A percentile compares a stretch with the other conserved stretches of the same genome.
Evolutionary conservation across 1,140 invertebrate genomes (phyloP).

Genomic region (Micrasema longulum): DNA sequence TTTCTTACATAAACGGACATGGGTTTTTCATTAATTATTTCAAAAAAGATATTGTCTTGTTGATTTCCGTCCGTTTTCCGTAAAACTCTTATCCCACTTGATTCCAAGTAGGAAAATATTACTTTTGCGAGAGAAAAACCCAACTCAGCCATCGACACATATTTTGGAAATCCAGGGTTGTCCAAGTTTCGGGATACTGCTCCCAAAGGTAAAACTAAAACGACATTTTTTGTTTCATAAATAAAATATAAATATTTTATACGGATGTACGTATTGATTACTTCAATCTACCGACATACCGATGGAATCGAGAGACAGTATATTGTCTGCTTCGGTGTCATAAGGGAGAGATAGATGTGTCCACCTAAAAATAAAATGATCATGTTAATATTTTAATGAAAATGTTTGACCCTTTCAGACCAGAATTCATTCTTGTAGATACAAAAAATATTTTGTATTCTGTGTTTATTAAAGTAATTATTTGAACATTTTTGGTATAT

Average conservation of each 20-base stretch:
- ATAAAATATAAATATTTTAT: no score
- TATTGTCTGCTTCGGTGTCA: background rate
- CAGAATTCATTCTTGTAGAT: no score
- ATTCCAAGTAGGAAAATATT: conserved; percentile 27
- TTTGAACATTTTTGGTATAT: no score
- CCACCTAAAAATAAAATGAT: conserved; percentile 26
- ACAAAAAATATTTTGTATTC: no score
- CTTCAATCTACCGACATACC: no score
- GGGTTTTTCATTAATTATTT: background rate
- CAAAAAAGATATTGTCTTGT: background rate
- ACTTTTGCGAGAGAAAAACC: conserved; percentile 37
- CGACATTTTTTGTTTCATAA: no score
- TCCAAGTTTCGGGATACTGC: background rate
- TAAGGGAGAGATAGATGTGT: conserved; percentile 27
- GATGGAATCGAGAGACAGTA: conserved; percentile 15
- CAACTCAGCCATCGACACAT: conserved; percentile 31
- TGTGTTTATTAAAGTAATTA: no score
- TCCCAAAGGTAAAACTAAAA: conserved; percentile 42
- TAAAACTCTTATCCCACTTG: conserved; percentile 24
- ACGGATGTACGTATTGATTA: no score
- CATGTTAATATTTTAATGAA: no score
- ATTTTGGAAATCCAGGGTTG: conserved; percentile 24
- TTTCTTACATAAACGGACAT: background rate
- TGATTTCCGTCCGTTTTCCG: conserved; percentile 1
- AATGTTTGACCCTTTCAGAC: background rate